Percentiles rank a stretch among this genome's conserved stretches.
Conservation (phyloP, 1,140 invertebrate genomes). For the Phortica variegata region DNA sequence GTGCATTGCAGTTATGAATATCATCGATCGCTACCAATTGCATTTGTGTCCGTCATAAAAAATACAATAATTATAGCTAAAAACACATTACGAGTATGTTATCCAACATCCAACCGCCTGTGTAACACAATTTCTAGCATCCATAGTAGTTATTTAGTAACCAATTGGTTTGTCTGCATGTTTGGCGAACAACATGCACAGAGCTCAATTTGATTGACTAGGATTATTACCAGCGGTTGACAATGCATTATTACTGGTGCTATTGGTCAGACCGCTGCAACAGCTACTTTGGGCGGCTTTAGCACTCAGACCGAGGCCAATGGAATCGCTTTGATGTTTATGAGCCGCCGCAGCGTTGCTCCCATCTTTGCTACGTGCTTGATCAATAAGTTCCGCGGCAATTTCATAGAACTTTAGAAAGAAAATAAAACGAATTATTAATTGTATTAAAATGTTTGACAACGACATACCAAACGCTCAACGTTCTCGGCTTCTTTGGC, state of each 20-base stretch:
- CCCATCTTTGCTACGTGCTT: conserved; percentile 52
- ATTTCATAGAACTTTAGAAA: conserved; percentile 97
- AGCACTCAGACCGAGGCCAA: conserved; percentile 41
- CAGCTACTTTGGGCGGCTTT: conserved; percentile 49
- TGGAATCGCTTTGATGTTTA: conserved; percentile 35
- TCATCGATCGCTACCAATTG: no score
- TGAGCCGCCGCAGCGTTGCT: conserved; percentile 29
- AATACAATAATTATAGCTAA: no score
- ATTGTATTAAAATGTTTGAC: no score
- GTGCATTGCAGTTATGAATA: no score
- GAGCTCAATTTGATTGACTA: conserved; percentile 45
- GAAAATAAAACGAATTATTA: no score
- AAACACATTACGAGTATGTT: no score
- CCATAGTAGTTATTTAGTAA: no score
- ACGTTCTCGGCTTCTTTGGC: conserved; percentile 98
- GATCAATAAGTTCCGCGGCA: conserved; percentile 88
- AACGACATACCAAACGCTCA: no score
- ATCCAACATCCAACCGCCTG: no score
- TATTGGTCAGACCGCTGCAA: conserved; percentile 23
- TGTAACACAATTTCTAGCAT: conserved; percentile 52
- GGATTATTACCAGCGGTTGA: conserved; percentile 16
- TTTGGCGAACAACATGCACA: no score
- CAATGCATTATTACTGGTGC: conserved; percentile 6
- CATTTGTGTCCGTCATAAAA: no score
- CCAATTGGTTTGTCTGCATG: no score